Base-by-base conservation (phyloP, 2,888 invertebrate species). In the Macrostomum cliftonense region DNA sequence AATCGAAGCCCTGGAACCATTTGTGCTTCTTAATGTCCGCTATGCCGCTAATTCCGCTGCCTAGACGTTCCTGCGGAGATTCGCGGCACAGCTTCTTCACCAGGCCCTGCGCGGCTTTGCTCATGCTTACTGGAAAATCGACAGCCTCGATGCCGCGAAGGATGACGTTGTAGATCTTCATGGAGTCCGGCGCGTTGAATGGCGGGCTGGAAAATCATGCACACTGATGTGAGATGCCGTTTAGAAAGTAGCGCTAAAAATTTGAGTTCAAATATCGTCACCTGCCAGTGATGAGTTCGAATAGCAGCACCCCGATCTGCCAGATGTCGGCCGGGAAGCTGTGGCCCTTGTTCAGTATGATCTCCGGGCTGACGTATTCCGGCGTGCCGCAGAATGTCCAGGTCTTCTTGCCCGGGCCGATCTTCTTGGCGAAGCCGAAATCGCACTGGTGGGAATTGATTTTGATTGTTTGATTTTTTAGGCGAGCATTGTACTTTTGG, bases 1-100 rank as follows among this genome's bases (percentile, higher is more conserved):
- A 97, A 70, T 95, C 91, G 73, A 95, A 97, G 45, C 91, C 91
- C 66, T 95, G 91, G 71, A 95, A 97, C 95, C 95, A 85, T 79
- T 80, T 81, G 67, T 85, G 83, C 59, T 76, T 78, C 65, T 83
- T 81, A 51, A 89, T 82, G 66, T 87, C 89, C 54, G 77, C 76
- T 47, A 85, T 80, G 20, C 87, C 89, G 57, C 81, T 81, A 59
- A 80, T 79, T 61, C 85, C 82, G 64, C 85, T 85, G 0, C 91
- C 91, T 40, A 93, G 74, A 42, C 91, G 74, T 65, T 93, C 89
- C 0, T 81, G 80, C 0, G 89, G 83, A 56, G 81, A 78, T 52
- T 83, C 79, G 50, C 82, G 77, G 66, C 89, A 85, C 19, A 93
- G 74, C 61, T 83, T 82, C 57, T 81, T 81, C 45, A 91, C 84